These are phyloP conservation scores for Lagopus muta DNA, from an alignment of 2,113 vertebrate species.

Conservation along the genomic window DNA sequence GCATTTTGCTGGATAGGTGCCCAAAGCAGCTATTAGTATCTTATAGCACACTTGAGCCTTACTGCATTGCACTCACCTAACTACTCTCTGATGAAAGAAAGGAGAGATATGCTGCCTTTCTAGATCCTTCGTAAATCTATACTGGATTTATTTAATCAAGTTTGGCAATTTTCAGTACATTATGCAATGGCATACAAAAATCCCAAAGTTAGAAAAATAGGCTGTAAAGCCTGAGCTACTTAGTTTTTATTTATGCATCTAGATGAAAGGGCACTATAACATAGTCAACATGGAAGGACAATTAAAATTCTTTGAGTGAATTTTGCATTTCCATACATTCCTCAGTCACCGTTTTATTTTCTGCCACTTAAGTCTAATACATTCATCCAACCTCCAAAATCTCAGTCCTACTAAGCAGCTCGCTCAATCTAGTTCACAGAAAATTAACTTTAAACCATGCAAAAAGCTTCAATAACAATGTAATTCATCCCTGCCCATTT, in stretches of 20 bases:
- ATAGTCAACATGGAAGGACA: neutral
- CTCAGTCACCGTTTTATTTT: neutral
- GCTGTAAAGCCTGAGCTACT: neutral
- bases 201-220: neutral
- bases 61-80: neutral
- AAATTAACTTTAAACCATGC: neutral
- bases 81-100: neutral
- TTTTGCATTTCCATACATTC: neutral
- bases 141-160: neutral
- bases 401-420: neutral
- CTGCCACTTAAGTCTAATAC: neutral
- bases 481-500: neutral
- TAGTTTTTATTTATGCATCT: neutral
- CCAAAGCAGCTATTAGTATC: rapidly evolving
- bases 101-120: neutral
- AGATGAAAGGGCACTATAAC: neutral
- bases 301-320: neutral
- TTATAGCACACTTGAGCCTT: neutral
- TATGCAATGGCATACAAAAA: neutral
- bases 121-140: neutral
- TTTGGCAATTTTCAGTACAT: neutral
- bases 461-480: neutral
- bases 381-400: neutral
- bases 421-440: neutral
- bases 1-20: neutral